Base-by-base conservation (phyloP, 2,113 vertebrate species). In the Natator depressus region DNA sequence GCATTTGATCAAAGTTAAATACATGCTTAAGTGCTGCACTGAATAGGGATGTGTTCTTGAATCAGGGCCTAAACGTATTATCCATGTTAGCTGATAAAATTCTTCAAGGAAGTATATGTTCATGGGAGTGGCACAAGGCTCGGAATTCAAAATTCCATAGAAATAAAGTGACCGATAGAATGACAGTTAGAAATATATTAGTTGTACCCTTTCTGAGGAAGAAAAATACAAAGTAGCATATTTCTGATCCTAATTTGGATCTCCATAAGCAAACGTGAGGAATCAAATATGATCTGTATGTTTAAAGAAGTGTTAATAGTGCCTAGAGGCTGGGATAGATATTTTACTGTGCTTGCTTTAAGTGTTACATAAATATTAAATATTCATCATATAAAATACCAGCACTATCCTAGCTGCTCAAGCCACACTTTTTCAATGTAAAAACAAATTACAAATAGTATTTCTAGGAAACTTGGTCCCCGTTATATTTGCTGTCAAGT, bases 391-490 rank as follows among this genome's bases (percentile, higher is more conserved):
- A 20, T 17, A 19, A 62, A 85, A 50, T 46, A 53, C 3, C 80
- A 80, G 49, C n/a, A 88, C 53, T 94, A 59, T 25, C 42, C 62
- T 0, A 89, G 46, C 12, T 62, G n/a, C 85, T 89, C 42, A 50
- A 12, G 81, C 42, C 72, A n/a, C 69, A 88, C 38, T 87, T 54
- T 90, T 51, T 81, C 42, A 47, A 35, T 90, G 7, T 78, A 82
- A 59, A 85, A 89, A 42, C 14, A 57, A 85, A 51, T 27, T 69
- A 0, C 49, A 89, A n/a, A 7, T 42, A 76, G 6, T 75, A 9
- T n/a, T 80, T 92, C 85, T 51, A 91, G 35, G 49, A 89, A 84
- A 72, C n/a, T 78, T n/a, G 20, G 55, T 25, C 79, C 80, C 81
- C 85, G 79, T 89, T 84, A 91, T 87, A 89, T 78, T 46, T 78